phyloP scores from a whole-genome alignment of 2,888 invertebrate species.

The Pristionchus mayeri region DNA sequence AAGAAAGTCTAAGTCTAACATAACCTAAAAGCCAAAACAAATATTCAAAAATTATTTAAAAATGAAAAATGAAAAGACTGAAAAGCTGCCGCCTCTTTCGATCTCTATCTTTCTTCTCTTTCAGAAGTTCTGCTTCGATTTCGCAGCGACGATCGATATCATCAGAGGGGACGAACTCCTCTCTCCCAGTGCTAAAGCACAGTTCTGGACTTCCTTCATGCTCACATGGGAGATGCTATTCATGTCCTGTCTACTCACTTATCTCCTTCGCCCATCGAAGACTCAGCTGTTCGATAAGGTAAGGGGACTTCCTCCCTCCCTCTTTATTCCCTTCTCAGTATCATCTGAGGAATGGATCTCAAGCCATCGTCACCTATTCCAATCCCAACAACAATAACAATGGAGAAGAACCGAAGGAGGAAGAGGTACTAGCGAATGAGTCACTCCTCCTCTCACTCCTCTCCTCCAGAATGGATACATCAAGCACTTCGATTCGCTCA shows the following conservation, averaged over 20 bases:
- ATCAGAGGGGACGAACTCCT: constrained; percentile 64
- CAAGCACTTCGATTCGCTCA: constrained; percentile 44
- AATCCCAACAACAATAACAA: constrained; percentile 39
- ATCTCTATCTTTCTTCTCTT: no score
- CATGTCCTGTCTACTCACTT: constrained; percentile 66
- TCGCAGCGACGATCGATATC: constrained; percentile 67
- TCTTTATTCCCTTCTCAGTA: neutral
- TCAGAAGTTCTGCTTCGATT: constrained; percentile 74
- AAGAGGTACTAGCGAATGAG: neutral
- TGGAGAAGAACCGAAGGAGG: constrained; percentile 42
- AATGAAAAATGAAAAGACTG: no score
- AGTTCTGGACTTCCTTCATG: constrained; percentile 74
- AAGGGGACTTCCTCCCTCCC: neutral
- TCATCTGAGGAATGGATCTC: constrained; percentile 9
- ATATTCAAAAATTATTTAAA: no score
- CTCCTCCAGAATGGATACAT: neutral
- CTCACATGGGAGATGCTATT: constrained; percentile 73
- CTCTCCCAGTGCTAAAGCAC: constrained; percentile 69
- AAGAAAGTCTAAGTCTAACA: constrained; percentile 20
- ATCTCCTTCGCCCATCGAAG: constrained; percentile 66
- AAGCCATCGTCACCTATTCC: constrained; percentile 29
- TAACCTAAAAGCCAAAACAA: no score
- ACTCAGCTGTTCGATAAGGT: constrained; percentile 56
- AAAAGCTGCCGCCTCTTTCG: no score
- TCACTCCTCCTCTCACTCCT: neutral